Percentiles rank a stretch among this genome's conserved stretches.
Conservation (phyloP, 2,113 vertebrate species). For the Brachyistius frenatus region DNA sequence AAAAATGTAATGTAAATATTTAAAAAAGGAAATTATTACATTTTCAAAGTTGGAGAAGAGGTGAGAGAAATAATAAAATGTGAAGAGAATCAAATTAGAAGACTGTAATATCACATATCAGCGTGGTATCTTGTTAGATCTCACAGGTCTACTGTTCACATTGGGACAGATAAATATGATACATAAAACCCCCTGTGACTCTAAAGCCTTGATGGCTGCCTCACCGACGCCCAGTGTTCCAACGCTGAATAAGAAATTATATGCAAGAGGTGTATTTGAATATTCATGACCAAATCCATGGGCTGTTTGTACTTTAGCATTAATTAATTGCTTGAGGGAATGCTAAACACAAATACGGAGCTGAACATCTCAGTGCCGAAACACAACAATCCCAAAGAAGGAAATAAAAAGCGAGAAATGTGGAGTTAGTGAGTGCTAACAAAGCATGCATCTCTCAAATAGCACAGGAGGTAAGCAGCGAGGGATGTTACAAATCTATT, state of each 20-base stretch:
- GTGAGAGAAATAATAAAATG: background rate
- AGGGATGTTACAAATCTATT: constrained; percentile 8
- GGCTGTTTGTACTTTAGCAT: constrained; percentile 97
- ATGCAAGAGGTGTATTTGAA: constrained; percentile 97
- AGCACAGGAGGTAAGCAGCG: background rate
- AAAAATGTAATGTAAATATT: background rate
- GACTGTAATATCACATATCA: constrained; percentile 2
- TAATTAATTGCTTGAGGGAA: constrained; percentile 99
- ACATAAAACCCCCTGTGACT: constrained; percentile 38
- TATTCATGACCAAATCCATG: constrained; percentile 99
- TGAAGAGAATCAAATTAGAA: constrained; percentile 13
- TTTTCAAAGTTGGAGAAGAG: background rate
- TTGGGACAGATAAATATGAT: constrained; percentile 17
- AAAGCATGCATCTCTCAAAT: constrained; percentile 16
- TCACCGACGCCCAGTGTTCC: constrained; percentile 50
- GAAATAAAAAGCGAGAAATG: constrained; percentile 46
- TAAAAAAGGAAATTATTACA: background rate
- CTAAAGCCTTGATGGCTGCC: constrained; percentile 44
- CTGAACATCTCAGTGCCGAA: constrained; percentile 22
- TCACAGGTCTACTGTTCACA: constrained; percentile 31
- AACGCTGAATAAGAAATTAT: constrained; percentile 78
- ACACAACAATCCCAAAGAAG: constrained; percentile 31
- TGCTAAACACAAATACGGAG: constrained; percentile 87
- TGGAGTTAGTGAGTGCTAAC: constrained; percentile 10
- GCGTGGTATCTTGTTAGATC: constrained; percentile 16